phyloP scores from a whole-genome alignment of 2,113 vertebrate genomes.

The Todiramphus saurophagus region DNA sequence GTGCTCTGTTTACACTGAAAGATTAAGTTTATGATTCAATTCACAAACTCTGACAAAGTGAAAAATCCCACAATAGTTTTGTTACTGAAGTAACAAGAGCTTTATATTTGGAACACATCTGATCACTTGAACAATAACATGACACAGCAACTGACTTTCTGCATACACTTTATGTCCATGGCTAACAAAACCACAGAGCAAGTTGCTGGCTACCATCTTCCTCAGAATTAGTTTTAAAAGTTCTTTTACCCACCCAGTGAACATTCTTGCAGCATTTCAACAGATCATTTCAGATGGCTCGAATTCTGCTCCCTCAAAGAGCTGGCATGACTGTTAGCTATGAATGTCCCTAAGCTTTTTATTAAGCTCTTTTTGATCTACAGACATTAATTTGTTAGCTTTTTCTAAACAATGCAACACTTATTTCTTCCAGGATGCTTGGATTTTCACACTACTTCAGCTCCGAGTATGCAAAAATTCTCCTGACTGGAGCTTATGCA shows the following conservation, averaged over 20 bases:
- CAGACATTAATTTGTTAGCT: background rate
- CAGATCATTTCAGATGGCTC: background rate
- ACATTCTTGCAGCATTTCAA: background rate
- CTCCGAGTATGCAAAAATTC: background rate
- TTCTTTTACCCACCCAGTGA: background rate
- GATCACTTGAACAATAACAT: background rate
- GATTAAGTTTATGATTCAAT: background rate
- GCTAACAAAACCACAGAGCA: background rate
- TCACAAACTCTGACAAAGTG: background rate
- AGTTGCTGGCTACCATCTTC: background rate
- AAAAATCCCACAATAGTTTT: background rate
- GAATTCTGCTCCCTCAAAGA: background rate
- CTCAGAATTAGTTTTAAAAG: background rate
- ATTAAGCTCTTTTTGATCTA: background rate
- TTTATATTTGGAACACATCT: background rate
- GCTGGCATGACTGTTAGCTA: background rate
- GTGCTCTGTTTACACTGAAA: background rate
- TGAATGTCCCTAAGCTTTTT: background rate
- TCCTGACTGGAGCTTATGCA: background rate
- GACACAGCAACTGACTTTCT: background rate
- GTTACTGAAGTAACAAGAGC: background rate
- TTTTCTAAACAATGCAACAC: background rate
- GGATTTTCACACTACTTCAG: background rate
- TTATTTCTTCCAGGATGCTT: background rate
- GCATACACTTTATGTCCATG: rapidly evolving